Base-by-base conservation (phyloP, 1,140 invertebrate genomes). In the Trypoxylus dichotomus region DNA sequence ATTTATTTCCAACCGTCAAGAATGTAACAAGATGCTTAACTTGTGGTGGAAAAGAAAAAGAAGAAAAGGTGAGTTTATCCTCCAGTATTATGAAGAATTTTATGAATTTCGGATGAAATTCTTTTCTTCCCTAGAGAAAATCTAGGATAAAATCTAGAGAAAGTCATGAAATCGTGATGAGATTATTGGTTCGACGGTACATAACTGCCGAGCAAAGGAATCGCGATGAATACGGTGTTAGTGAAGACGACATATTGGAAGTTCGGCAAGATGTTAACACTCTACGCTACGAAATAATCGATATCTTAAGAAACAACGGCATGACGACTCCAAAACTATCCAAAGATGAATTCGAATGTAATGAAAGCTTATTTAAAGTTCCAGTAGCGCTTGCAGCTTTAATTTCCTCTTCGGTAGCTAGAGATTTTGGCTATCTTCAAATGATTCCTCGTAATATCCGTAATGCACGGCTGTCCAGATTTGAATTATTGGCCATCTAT, bases 191-290 rank as follows among this genome's bases (percentile, higher is more conserved):
- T 10, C 88, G 94, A 21, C 89, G 95, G 3, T 97, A 95, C 85
- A 92, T 97, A 1, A 95, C 94, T 0, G 91, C 92, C 0, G 95
- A 96, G 84, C 95, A 97, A 85, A 86, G 92, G 29, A 94, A 94
- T 79, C 88, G 93, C 58, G 94, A 96, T 83, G 94, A 95, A 37
- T 93, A 91, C 77, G 94, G 94, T 6, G 95, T 98, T 5, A 97
- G 95, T 0, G 96, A 98, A 83, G 97, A 98, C 86, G 96, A 98
- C 85, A 93, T 98, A 47, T 97, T 97, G 89, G 97, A 98, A 88
- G 96, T 98, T 79, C 92, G 97, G 83, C 96, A 98, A 85, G 96
- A 98, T 83, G 97, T 98, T 79, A 95, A 93, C 10, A 93, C 93
- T 0, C 87, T 97, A 27, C 89, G 93, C 54, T 96, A 93, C 84